Evolutionary conservation across 2,113 vertebrate species (phyloP).

Genomic region (Hyaena hyaena): DNA sequence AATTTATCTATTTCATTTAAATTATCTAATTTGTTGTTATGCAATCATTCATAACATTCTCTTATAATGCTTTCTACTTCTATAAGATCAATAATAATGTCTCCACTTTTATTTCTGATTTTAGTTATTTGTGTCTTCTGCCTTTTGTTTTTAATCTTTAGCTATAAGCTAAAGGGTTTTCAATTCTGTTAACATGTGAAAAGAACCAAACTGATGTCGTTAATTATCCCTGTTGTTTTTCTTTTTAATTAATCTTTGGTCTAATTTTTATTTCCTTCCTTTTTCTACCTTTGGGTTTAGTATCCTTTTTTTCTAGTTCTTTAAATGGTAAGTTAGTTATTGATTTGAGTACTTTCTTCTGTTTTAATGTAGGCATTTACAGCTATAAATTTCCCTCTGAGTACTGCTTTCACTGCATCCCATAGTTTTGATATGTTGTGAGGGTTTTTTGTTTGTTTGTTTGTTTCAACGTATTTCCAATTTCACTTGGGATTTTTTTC

Average conservation of each 20-base stretch:
- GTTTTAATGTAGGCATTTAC: background rate
- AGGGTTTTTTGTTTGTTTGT: background rate
- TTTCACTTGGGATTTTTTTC: background rate
- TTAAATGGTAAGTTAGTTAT: background rate
- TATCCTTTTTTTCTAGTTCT: background rate
- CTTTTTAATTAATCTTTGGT: background rate
- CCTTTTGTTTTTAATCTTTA: background rate
- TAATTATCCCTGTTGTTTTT: background rate
- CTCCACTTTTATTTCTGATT: background rate
- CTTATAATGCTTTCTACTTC: background rate
- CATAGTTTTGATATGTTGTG: background rate
- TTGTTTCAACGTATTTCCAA: background rate
- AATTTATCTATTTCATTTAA: background rate
- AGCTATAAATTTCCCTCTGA: background rate
- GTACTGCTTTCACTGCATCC: background rate
- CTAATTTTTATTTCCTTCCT: background rate
- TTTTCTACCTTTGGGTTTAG: background rate
- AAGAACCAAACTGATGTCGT: background rate
- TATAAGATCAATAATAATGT: background rate
- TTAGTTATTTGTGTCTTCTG: background rate
- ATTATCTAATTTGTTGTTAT: background rate
- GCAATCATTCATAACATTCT: background rate
- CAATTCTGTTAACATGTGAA: background rate
- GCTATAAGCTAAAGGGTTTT: background rate
- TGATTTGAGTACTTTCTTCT: background rate